Base-by-base conservation (phyloP, 2,888 invertebrate genomes). In the Andrena chrysosceles region DNA sequence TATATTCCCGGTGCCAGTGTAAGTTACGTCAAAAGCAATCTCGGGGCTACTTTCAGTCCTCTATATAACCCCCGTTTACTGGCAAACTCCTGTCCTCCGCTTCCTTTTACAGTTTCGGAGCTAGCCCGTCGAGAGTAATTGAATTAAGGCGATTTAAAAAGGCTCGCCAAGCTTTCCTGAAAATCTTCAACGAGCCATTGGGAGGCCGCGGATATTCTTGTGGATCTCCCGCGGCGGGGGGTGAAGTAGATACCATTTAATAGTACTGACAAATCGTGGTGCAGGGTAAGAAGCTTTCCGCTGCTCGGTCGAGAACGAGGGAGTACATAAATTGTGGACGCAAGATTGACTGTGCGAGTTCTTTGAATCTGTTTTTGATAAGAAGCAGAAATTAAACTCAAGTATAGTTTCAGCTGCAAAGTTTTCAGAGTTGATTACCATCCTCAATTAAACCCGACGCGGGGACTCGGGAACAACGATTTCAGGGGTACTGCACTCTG, bases 1-100 rank as follows among this genome's bases (percentile, higher is more conserved):
- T 78, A 78, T 78, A 78, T 31, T 80, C 70, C 48, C 33, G 59
- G n/a, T 10, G 6, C 29, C 68, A 42, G 77, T 63, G 48, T 56
- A 29, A 64, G 72, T 77, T 72, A 67, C 64, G 49, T 49, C 20
- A 29, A 26, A 56, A 23, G 56, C 56, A 56, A 56, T 56, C 56
- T 13, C 56, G 23, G 10, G 23, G 56, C 10, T 56, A 42, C 35
- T n/a, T 56, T 31, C 48, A 13, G 23, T 48, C 48, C 23, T 69
- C 69, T 70, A 31, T 60, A 70, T 60, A 31, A 29, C 20, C 48
- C 20, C 13, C 16, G 42, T 48, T 67, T 70, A 26, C 42, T 48
- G 59, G 20, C 8, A 35, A 26, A 29, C 2, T 59, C 42, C 42
- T 42, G 42, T 29, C 31, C 29, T 20, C 4, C 6, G 54, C 3